Conservation (phyloP, 2,888 invertebrate species). For the Crematogaster levior region DNA sequence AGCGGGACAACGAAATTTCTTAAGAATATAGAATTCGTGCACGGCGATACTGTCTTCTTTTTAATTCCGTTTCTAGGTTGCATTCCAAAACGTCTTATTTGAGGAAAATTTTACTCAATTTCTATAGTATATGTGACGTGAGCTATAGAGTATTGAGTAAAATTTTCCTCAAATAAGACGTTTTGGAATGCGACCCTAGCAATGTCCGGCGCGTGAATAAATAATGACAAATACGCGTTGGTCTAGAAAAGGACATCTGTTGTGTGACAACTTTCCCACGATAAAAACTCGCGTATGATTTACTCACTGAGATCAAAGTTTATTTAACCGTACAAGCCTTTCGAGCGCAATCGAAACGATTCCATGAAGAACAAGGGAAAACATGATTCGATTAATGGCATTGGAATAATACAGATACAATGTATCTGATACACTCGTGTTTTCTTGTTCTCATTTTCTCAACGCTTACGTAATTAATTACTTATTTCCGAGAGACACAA, state of each 20-base stretch:
- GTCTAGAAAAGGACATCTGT: not conserved
- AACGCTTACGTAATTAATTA: not conserved
- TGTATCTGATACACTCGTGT: not conserved
- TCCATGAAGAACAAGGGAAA: not conserved
- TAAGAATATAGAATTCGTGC: constrained; percentile 15
- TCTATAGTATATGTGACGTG: too few relatives aligned
- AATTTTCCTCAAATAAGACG: too few relatives aligned
- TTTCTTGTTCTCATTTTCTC: not conserved
- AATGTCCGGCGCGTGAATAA: not conserved
- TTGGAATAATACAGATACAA: not conserved
- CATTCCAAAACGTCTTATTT: too few relatives aligned
- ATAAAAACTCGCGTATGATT: not conserved
- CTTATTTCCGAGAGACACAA: not conserved
- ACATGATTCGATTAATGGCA: not conserved
- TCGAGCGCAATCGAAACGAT: not conserved
- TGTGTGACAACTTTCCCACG: not conserved
- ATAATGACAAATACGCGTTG: not conserved
- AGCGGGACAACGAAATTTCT: not conserved
- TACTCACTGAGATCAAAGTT: constrained; percentile 38
- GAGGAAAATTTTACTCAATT: too few relatives aligned
- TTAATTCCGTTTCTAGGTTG: not conserved
- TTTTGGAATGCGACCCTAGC: too few relatives aligned
- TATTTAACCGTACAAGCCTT: not conserved
- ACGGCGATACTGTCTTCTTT: not conserved
- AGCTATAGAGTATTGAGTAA: too few relatives aligned